Base-by-base conservation (phyloP, 2,797 vertebrate species). In the Spheniscus humboldti region DNA sequence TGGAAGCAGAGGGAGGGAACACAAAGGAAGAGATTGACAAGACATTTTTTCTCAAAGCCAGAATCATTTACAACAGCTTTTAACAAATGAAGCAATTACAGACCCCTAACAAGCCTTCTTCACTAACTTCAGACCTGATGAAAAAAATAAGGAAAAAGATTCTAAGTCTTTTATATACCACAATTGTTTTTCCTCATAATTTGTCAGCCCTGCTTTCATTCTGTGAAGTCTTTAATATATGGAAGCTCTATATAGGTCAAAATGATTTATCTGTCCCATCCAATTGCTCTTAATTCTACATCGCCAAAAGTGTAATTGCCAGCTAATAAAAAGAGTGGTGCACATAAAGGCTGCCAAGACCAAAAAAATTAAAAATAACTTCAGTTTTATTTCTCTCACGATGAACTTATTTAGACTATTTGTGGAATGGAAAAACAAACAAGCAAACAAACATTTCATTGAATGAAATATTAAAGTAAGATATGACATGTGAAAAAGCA, bases 11-110 rank as follows among this genome's bases (percentile, higher is more conserved):
- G 18, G 16, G 37, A 94, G 17, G 52, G 41, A 88, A 60, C 53
- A 71, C 33, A 90, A 92, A 93, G 87, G 23, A 84, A 87, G 37
- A 77, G n/a, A 75, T 9, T 81, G 48, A 69, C 50, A 89, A 72
- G 20, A 57, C 19, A 19, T 79, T 86, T 78, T 71, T 91, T 63
- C 53, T 79, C 68, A 80, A 91, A 88, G 37, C 16, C 2, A 15
- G 35, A 93, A 75, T 55, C 0, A 71, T 75, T 73, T 75, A 89
- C 47, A 45, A 57, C 10, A 75, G 48, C 10, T 78, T 85, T 88
- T 90, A 93, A 89, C 31, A 80, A 93, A 87, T 41, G 22, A 90
- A 94, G 22, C 62, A 91, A 56, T 95, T 89, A 47, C 31, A 85
- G 25, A 31, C 28, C 7, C 18, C 17, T 37, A 76, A 43, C 35